Evolutionary conservation across 2,113 vertebrate genomes (phyloP), one percentile per base, ranked within the genome.

Genomic region (Thunnus maccoyii): DNA sequence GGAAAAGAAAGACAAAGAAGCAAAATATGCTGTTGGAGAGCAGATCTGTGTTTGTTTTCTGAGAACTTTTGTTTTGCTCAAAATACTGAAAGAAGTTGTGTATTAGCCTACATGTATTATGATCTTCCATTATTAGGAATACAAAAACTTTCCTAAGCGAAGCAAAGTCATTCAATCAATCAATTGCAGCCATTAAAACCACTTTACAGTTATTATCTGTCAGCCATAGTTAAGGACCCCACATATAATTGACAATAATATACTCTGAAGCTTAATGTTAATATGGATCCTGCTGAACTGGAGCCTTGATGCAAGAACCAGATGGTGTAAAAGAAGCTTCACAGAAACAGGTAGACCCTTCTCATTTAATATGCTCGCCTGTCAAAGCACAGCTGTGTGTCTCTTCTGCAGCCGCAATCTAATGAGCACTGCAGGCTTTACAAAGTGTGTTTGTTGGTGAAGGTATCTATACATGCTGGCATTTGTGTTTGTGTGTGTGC

Each of bases 311-410:
- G 75, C 41, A 22, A 44, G 36, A 69, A 77, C 52, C 82, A 88
- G 82, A 88, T 88, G 83, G 76, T 58, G 65, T 47, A 20, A 73
- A 80, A 56, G 22, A 71, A 61, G 27, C 67, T 83, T 61, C 74
- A 50, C 56, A 83, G 73, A 66, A 18, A 58, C 60, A 77, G 51
- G 67, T 74, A 82, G 67, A 79, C 75, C 7, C 66, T 71, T 66
- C 56, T 80, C 72, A 81, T 82, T 80, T 65, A 72, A 75, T 72
- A 91, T 75, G 66, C 80, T 63, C 20, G n/a, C 72, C 85, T 84
- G 86, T 80, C 81, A 86, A 67, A 73, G 48, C 83, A 72, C 87
- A 85, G 84, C 52, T 90, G 85, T 85, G 80, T 72, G 18, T 70
- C 71, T 78, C 69, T 50, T 3, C 77, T 61, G 64, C 70, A 72